Evolutionary conservation across 2,797 vertebrate species (phyloP).

Genomic region (Hypotaenidia philippensis): DNA sequence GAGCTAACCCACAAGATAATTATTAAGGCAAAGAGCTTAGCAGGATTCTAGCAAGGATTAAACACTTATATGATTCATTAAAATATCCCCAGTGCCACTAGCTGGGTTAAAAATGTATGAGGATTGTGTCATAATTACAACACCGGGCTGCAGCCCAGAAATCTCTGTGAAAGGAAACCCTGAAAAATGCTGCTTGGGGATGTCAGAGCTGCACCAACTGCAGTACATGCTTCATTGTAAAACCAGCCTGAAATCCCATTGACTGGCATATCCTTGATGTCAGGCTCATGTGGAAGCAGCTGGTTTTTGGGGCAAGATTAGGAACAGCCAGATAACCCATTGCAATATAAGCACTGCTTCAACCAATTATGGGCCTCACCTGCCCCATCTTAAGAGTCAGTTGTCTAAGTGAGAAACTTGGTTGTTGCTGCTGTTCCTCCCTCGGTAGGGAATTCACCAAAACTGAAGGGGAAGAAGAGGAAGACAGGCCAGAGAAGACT

Average conservation of each 20-base stretch:
- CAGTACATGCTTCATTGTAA: background rate
- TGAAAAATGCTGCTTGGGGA: background rate
- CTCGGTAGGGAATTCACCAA: background rate
- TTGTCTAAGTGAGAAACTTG: background rate
- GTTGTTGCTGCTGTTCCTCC: background rate
- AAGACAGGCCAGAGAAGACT: background rate
- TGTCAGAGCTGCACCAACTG: background rate
- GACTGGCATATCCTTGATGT: background rate
- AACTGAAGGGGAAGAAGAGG: background rate
- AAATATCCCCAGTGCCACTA: conserved; percentile 38
- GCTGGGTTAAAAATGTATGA: conserved; percentile 40
- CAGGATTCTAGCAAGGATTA: conserved; percentile 47
- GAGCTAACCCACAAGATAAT: conserved; percentile 46
- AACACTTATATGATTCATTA: conserved; percentile 32
- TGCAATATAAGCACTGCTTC: background rate
- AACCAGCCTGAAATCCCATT: background rate
- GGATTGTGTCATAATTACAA: conserved; percentile 28
- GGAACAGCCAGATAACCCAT: background rate
- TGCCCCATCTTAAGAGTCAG: background rate
- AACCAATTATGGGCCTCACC: background rate
- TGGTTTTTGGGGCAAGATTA: background rate
- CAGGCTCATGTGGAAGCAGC: background rate
- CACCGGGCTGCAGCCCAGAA: background rate
- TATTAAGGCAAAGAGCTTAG: conserved; percentile 45
- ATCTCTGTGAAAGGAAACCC: background rate